Percentiles rank a stretch among this genome's conserved stretches.
Evolutionary conservation across 2,113 vertebrate species (phyloP).

Genomic region (Brachypteracias leptosomus): DNA sequence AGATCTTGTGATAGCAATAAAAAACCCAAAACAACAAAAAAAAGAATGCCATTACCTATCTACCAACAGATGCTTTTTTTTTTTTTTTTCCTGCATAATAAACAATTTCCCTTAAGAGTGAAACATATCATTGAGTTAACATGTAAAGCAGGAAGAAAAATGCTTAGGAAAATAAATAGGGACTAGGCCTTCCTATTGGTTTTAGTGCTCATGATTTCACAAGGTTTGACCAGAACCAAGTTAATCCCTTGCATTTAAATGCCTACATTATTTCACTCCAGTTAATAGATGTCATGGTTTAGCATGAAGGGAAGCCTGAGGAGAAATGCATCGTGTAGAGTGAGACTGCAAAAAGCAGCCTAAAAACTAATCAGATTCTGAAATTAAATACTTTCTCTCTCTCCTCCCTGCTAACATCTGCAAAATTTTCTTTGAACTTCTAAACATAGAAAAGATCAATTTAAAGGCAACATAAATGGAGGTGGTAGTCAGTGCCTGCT

Average conservation of each 20-base stretch:
- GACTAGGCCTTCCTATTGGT: not conserved
- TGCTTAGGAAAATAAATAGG: not conserved
- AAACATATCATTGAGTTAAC: not conserved
- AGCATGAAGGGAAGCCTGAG: not conserved
- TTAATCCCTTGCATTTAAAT: not conserved
- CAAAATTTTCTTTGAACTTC: not conserved
- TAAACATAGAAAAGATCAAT: not conserved
- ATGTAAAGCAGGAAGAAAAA: not conserved
- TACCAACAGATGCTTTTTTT: not conserved
- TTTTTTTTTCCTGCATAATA: not conserved
- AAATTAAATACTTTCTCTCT: not conserved
- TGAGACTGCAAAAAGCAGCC: not conserved
- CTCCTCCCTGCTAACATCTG: not conserved
- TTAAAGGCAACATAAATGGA: not conserved
- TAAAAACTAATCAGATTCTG: not conserved
- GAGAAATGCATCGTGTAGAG: not conserved
- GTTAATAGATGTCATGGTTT: not conserved
- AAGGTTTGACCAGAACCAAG: not conserved
- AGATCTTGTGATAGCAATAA: not conserved
- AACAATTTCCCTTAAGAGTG: not conserved
- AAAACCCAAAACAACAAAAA: not conserved
- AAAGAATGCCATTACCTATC: not conserved
- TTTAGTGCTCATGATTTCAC: not conserved
- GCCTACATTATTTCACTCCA: not conserved
- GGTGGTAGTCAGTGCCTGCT: not conserved